These are phyloP conservation scores for Reinhardtius hippoglossoides DNA, from an alignment of 2,113 vertebrate genomes.

Conservation along the genomic window DNA sequence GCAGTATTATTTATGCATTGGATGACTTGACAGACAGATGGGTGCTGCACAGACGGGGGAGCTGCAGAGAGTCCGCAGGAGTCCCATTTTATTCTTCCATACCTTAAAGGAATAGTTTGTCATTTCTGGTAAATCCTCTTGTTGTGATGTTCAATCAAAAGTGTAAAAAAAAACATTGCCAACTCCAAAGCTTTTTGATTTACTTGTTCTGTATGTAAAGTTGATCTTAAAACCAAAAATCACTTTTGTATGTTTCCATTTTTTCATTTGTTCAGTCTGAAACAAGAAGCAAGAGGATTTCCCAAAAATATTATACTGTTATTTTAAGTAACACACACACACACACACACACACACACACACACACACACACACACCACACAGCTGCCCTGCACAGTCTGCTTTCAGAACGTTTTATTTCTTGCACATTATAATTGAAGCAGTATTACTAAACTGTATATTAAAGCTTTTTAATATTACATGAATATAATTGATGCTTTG, in stretches of 20 bases:
- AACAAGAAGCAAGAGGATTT: background rate
- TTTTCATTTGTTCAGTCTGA: background rate
- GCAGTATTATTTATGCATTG: background rate
- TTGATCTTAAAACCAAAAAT: slow-evolving; percentile 60
- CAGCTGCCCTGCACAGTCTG: slow-evolving; percentile 48
- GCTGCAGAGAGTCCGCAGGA: slow-evolving; percentile 39
- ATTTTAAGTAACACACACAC: slow-evolving; percentile 20
- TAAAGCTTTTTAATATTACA: slow-evolving; percentile 43
- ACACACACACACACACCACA: slow-evolving; percentile 2
- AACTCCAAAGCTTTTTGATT: slow-evolving; percentile 38
- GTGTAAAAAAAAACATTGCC: background rate
- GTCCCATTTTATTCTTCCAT: background rate
- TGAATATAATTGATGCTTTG: slow-evolving; percentile 49
- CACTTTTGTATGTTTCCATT: slow-evolving; percentile 2
- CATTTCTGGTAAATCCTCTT: slow-evolving; percentile 26
- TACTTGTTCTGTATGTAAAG: slow-evolving; percentile 35
- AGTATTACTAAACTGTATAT: slow-evolving; percentile 50
- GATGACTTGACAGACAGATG: background rate
- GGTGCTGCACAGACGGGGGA: slow-evolving; percentile 33
- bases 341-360: background rate
- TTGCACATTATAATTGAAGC: slow-evolving; percentile 48
- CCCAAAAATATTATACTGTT: background rate
- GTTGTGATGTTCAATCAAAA: background rate
- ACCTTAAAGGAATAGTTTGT: background rate
- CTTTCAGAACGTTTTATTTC: slow-evolving; percentile 50